These are phyloP conservation scores for Bothrops jararaca DNA, from an alignment of 2,113 vertebrate species.

Conservation along the genomic window DNA sequence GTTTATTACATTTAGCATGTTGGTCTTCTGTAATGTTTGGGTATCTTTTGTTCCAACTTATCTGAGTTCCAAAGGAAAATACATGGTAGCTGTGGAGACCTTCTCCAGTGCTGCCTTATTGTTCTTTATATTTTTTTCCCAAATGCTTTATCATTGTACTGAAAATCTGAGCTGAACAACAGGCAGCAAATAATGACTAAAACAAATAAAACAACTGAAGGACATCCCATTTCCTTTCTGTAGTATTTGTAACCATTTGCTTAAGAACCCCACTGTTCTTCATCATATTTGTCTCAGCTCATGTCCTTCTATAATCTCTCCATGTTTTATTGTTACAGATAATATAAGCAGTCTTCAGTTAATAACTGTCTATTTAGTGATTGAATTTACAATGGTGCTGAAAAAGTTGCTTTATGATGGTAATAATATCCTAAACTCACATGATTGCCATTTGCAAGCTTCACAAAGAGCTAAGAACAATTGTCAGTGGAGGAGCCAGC, in stretches of 20 bases:
- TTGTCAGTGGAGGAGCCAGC: no score
- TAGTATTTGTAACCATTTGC: not conserved
- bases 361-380: not conserved
- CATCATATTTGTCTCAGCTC: not conserved
- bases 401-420: not conserved
- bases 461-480: no score
- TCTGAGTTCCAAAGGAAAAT: slow-evolving; percentile 4
- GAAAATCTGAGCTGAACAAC: not conserved
- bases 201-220: not conserved
- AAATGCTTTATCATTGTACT: not conserved
- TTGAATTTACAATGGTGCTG: not conserved
- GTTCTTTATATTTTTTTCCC: not conserved
- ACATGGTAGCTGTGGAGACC: not conserved
- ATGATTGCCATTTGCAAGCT: no score
- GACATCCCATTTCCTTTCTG: not conserved
- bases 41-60: not conserved
- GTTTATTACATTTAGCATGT: not conserved
- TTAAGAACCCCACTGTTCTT: not conserved
- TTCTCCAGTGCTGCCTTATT: not conserved
- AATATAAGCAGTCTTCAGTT: not conserved
- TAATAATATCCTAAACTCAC: not conserved
- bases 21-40: not conserved
- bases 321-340: not conserved
- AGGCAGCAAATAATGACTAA: not conserved
- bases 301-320: not conserved